Percentiles rank a stretch among this genome's conserved stretches.
Evolutionary conservation across 2,888 invertebrate genomes (phyloP).

Genomic region (Eugnorisma glareosa): DNA sequence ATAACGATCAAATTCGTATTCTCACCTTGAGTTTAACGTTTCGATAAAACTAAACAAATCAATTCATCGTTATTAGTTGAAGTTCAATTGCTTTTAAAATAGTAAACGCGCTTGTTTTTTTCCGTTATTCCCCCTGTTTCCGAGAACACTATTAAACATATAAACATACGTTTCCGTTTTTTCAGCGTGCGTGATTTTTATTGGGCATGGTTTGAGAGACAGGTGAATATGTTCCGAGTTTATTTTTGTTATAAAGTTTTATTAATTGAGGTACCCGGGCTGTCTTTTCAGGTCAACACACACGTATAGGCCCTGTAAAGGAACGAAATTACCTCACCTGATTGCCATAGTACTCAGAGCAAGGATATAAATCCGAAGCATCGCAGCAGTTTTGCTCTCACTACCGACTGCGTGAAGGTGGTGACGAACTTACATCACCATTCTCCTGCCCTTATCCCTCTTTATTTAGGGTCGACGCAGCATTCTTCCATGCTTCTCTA

Average conservation of each 20-base stretch:
- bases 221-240: constrained; percentile 1
- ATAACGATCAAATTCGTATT: constrained; percentile 5
- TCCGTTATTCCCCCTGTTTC: constrained; percentile 22
- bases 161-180: constrained; percentile 36
- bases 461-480: no score
- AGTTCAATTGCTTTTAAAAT: constrained; percentile 41
- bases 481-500: no score
- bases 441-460: no score
- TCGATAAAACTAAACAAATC: constrained; percentile 23
- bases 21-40: constrained; percentile 28
- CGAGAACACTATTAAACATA: constrained; percentile 27
- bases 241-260: constrained; percentile 6
- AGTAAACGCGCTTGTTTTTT: constrained; percentile 42
- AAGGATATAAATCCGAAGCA: neutral
- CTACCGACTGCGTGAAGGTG: neutral
- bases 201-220: neutral
- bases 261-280: neutral
- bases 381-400: neutral
- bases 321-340: no score
- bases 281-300: neutral
- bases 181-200: neutral
- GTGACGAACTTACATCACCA: neutral
- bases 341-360: neutral
- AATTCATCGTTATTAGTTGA: constrained; percentile 9
- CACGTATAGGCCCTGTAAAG: no score